Percentiles rank a stretch among this genome's conserved stretches.
phyloP scores from a whole-genome alignment of 2,113 vertebrate genomes.

The Setophaga coronata region DNA sequence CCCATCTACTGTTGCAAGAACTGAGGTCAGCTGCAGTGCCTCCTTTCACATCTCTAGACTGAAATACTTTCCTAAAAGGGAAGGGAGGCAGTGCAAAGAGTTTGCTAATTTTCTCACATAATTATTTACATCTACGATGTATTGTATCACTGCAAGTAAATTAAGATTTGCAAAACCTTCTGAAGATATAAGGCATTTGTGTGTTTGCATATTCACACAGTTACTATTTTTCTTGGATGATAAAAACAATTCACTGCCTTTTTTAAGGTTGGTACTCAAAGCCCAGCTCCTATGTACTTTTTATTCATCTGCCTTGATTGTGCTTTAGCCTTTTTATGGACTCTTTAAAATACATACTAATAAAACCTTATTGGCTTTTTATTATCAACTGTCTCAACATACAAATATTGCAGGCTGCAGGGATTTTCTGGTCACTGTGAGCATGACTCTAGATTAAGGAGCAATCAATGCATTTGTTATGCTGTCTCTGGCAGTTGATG shows the following conservation, averaged over 20 bases:
- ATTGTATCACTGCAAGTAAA: not conserved
- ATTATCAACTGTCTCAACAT: constrained; percentile 41
- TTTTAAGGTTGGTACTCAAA: constrained; percentile 44
- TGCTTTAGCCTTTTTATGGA: constrained; percentile 46
- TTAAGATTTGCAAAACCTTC: not conserved
- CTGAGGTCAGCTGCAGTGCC: not conserved
- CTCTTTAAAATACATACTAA: constrained; percentile 58
- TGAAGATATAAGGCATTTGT: not conserved
- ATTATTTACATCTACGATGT: not conserved
- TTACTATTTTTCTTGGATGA: not conserved
- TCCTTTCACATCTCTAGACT: not conserved
- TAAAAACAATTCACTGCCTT: constrained; percentile 55
- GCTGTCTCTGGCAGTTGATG: not conserved
- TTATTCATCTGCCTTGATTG: constrained; percentile 41
- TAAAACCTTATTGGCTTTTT: constrained; percentile 53
- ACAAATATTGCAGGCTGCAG: constrained; percentile 26
- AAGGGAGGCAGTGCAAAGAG: not conserved
- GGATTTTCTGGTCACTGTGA: constrained; percentile 33
- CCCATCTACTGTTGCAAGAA: not conserved
- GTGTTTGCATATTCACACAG: not conserved
- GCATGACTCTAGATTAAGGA: not conserved
- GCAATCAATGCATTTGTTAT: not conserved
- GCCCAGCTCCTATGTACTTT: not conserved
- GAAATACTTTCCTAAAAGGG: not conserved
- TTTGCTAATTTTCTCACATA: not conserved